Evolutionary conservation across 2,113 vertebrate species (phyloP).

Genomic region (Platichthys stellatus): DNA sequence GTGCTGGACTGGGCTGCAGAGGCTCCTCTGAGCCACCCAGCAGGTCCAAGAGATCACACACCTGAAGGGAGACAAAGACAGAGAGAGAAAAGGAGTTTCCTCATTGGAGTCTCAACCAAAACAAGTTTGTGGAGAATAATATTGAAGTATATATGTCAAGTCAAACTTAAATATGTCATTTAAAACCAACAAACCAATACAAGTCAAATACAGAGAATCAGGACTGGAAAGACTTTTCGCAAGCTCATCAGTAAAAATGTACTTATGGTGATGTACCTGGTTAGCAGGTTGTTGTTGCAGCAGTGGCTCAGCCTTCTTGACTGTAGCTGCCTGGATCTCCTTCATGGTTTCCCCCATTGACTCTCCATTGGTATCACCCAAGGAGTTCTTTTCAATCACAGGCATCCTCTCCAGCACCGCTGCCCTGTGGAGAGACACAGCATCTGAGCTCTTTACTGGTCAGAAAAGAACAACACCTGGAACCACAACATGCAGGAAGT

Average conservation of each 20-base stretch:
- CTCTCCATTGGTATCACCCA: slow-evolving; percentile 77
- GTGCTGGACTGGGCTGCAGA: slow-evolving; percentile 39
- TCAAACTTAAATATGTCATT: neutral
- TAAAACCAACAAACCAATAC: no score
- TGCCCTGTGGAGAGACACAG: slow-evolving; percentile 73
- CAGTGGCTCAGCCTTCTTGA: slow-evolving; percentile 38
- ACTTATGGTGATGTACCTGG: slow-evolving; percentile 43
- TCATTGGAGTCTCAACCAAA: neutral
- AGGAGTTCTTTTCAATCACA: slow-evolving; percentile 80
- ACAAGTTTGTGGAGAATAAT: neutral
- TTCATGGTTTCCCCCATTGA: slow-evolving; percentile 53
- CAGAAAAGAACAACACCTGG: neutral
- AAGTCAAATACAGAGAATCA: neutral
- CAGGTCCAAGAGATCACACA: slow-evolving; percentile 85
- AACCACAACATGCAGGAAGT: neutral
- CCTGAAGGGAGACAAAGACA: slow-evolving; percentile 63
- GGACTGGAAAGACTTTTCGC: neutral
- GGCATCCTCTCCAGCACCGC: slow-evolving; percentile 92
- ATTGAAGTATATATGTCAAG: neutral
- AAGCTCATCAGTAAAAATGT: no score
- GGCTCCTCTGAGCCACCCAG: slow-evolving; percentile 80
- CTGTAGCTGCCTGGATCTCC: slow-evolving; percentile 46
- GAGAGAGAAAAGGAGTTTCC: neutral
- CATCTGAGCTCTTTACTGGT: neutral
- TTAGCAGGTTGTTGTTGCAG: slow-evolving; percentile 49